Evolutionary conservation across 2,888 invertebrate species (phyloP).

Genomic region (Brenthis hecate): DNA sequence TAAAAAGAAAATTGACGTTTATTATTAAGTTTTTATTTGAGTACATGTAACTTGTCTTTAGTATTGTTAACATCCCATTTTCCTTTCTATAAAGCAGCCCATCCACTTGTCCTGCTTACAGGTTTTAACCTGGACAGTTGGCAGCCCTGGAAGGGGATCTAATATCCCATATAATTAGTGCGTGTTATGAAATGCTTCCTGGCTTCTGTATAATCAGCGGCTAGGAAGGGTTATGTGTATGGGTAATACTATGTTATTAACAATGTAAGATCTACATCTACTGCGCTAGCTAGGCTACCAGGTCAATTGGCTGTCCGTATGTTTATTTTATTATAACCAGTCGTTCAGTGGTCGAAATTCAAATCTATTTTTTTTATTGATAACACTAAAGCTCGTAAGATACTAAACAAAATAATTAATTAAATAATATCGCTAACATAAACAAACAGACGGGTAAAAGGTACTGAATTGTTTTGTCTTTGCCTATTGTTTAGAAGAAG

Average conservation of each 20-base stretch:
- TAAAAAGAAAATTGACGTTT: no score
- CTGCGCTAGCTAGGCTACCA: constrained; percentile 13
- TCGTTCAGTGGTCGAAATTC: no score
- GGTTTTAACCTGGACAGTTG: background rate
- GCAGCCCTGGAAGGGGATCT: constrained; percentile 26
- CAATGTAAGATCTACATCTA: constrained; percentile 28
- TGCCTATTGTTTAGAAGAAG: background rate
- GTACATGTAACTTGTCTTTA: no score
- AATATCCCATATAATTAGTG: constrained; percentile 38
- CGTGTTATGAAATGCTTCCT: constrained; percentile 40
- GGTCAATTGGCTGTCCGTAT: constrained; percentile 8
- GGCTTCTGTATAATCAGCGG: constrained; percentile 39
- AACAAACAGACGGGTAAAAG: no score
- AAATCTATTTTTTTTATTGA: no score
- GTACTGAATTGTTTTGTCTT: background rate
- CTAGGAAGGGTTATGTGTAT: constrained; percentile 33
- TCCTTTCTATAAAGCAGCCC: background rate
- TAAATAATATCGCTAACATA: no score
- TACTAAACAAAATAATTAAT: no score
- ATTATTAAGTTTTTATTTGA: no score
- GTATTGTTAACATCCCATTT: no score
- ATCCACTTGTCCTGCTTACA: background rate
- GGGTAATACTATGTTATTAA: constrained; percentile 33
- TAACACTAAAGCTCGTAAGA: no score
- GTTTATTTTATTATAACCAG: background rate